Evolutionary conservation across 2,113 vertebrate species (phyloP).

Genomic region (Chlamydotis undulata): DNA sequence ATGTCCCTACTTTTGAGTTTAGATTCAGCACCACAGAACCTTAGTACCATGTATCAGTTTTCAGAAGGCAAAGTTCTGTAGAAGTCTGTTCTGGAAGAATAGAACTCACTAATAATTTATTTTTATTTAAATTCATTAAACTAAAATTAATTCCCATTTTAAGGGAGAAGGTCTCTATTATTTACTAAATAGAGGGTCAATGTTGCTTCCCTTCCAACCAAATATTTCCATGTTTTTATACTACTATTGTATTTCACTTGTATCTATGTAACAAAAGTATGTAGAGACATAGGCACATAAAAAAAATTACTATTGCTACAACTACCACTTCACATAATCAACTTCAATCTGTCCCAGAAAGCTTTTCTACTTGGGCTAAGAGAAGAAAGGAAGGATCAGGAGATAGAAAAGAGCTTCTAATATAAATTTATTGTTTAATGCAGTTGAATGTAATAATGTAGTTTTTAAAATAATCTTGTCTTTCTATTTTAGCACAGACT

Average conservation of each 20-base stretch:
- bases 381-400: neutral
- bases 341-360: neutral
- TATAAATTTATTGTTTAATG: neutral
- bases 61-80: neutral
- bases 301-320: neutral
- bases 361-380: neutral
- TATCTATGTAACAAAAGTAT: neutral
- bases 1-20: neutral
- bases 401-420: neutral
- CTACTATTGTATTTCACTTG: neutral
- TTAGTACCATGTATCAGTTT: neutral
- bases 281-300: too few relatives aligned
- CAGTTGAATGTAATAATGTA: neutral
- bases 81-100: neutral
- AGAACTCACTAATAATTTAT: neutral
- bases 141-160: neutral
- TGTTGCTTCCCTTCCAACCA: neutral
- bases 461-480: neutral
- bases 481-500: neutral
- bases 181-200: neutral
- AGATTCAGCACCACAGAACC: neutral
- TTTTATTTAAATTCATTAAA: neutral
- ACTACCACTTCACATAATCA: neutral
- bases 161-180: neutral
- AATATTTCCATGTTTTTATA: neutral